Conservation (phyloP, 2,888 invertebrate genomes). For the Phoronis australis region DNA sequence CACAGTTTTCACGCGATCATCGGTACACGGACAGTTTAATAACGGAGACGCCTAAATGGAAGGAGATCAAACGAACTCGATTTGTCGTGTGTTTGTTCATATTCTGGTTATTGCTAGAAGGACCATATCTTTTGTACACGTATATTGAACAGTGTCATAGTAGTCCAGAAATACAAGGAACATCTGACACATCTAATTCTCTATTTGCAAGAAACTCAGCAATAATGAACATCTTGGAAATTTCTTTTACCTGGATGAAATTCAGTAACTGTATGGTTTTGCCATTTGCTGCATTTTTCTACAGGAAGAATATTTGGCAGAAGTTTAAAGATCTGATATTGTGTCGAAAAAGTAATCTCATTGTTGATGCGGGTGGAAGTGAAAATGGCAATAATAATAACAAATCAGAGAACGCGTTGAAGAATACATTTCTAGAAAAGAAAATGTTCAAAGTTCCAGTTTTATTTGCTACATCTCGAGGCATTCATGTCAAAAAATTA, state of each 20-base stretch:
- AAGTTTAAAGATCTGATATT: constrained; percentile 34
- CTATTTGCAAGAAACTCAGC: too few relatives aligned
- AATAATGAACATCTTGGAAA: too few relatives aligned
- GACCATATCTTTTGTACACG: background rate
- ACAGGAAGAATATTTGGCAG: constrained; percentile 39
- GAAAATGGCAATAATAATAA: constrained; percentile 6
- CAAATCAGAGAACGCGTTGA: constrained; percentile 14
- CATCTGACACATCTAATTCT: background rate
- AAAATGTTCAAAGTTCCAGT: constrained; percentile 36
- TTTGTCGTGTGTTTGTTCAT: background rate
- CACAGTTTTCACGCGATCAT: background rate
- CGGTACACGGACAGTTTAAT: background rate
- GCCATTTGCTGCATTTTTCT: constrained; percentile 32
- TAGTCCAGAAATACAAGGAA: background rate
- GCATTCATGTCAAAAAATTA: constrained; percentile 33
- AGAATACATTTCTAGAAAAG: constrained; percentile 14
- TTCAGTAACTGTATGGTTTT: constrained; percentile 33
- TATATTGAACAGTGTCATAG: background rate
- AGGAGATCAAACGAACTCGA: background rate
- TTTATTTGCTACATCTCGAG: constrained; percentile 42
- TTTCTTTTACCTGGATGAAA: constrained; percentile 38
- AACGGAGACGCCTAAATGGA: background rate
- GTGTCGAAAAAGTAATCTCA: constrained; percentile 38
- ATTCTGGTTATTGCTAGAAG: background rate
- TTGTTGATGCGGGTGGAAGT: constrained; percentile 25